Percentiles rank a stretch among this genome's conserved stretches.
Evolutionary conservation across 2,113 vertebrate species (phyloP).

Genomic region (Elephantulus edwardii): DNA sequence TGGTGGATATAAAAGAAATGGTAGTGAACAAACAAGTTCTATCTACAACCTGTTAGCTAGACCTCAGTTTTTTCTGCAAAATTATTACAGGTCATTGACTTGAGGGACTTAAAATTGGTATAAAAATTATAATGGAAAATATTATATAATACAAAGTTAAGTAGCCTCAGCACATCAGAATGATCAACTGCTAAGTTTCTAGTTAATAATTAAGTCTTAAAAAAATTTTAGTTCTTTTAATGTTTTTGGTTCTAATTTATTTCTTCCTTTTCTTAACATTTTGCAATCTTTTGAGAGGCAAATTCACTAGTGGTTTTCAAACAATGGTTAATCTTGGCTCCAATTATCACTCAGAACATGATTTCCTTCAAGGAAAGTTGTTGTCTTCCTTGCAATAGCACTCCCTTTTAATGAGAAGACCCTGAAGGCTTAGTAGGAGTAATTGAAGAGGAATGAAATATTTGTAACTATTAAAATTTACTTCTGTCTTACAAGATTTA

Average conservation of each 20-base stretch:
- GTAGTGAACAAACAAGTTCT: not conserved
- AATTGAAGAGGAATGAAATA: constrained; percentile 15
- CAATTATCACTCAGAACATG: not conserved
- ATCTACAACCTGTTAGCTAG: not conserved
- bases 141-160: not conserved
- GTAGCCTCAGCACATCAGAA: not conserved
- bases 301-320: not conserved
- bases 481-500: constrained; percentile 21
- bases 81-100: not conserved
- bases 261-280: not conserved
- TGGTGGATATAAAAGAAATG: too few species aligned
- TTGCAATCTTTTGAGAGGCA: not conserved
- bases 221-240: constrained; percentile 23
- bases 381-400: not conserved
- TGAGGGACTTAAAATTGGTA: not conserved
- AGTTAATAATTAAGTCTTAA: not conserved
- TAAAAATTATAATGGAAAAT: not conserved
- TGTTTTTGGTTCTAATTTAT: not conserved
- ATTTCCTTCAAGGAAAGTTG: constrained; percentile 18
- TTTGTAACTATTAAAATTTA: constrained; percentile 25
- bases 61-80: not conserved
- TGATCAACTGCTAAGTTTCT: not conserved
- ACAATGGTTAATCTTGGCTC: not conserved
- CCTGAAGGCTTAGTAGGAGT: not conserved
- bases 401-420: not conserved